Evolutionary conservation across 2,888 invertebrate species (phyloP), one percentile per base, ranked within the genome.

Genomic region (Syritta pipiens): DNA sequence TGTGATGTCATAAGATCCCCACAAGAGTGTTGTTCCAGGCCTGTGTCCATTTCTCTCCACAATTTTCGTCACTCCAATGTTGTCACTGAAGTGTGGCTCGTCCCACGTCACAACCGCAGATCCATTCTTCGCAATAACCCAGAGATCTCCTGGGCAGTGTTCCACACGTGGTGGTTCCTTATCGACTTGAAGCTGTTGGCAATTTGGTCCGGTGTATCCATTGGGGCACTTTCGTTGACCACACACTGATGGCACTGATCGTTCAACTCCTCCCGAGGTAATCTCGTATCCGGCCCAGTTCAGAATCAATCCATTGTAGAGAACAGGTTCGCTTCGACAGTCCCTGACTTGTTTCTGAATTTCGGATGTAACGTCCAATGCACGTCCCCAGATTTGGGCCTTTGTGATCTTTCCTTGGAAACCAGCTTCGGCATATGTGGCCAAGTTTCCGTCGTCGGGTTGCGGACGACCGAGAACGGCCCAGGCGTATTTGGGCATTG

Each of bases 221-320:
- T 95, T 94, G 2, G 96, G 94, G 85, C 98, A 98, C 62, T 94
- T 93, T 84, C 95, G 91, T 86, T 96, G 95, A 4, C 97, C 97
- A 84, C 98, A 98, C 83, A 95, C 94, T 0, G 97, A 97, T 9
- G 97, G 97, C 3, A 96, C 96, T 24, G 95, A 93, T 85, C 97
- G 91, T 89, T 97, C 97, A 10, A 97, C 97, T 24, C 97, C 97
- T 60, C 97, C 97, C 19, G 92, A 89, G 1, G 95, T 93, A 81
- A 95, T 94, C 86, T 97, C 97, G 86, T 97, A 98, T 17, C 97
- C 97, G 26, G 96, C 94, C 97, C 98, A 98, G 19, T 97, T 96
- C 0, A 97, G 90, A 2, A 96, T 92, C 4, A 98, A 90, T 2
- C 94, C 95, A 84, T 93, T 93, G 88, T 96, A 97, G 2, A 97